Base-by-base conservation (phyloP, 2,888 invertebrate species). In the Hirudinaria manillensis region DNA sequence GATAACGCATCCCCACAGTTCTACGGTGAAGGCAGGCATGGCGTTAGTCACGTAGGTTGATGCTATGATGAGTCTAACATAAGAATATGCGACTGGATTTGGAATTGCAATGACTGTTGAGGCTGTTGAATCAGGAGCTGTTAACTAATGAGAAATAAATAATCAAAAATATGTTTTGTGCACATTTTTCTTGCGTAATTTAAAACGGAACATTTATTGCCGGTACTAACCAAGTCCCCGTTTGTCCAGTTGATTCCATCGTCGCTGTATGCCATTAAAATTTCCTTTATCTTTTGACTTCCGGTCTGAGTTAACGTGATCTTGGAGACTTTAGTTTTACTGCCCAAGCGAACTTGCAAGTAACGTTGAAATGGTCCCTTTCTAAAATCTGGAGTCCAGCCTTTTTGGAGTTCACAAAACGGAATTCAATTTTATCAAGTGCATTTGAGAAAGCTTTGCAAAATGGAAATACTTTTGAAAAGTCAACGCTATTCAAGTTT, bases 291-390 rank as follows among this genome's bases (percentile, higher is more conserved):
- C 1, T 21, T 27, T 2, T 76, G 76, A 27, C 77, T 66, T 0
- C 77, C 53, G 3, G 75, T 68, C 7, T 75, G 61, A 29, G 80
- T 78, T 10, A 82, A 71, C 10, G 74, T 70, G 2, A 82, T 75
- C 66, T 79, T 73, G 29, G 78, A 79, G 16, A 83, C 80, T 61
- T 73, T 70, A 3, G 80, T 78, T 71, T 77, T 76, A 76, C 82
- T 80, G 27, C 81, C 82, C 61, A 82, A 82, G 77, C 81, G 80
- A 3, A 83, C 81, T 71, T 81, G 79, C 56, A 81, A 77, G 77
- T 80, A 83, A 4, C 80, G 75, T n/a, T 76, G 74, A 55, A 79
- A 78, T 19, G 76, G 75, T 2, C 80, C 80, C 19, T 76, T 73
- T 61, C 81, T 78, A 16, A 80, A 78, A 38, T 77, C 81, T 2